A percentile compares a stretch with the other conserved stretches of the same genome.
Conservation (phyloP, 2,888 invertebrate genomes). For the Limnephilus rhombicus region DNA sequence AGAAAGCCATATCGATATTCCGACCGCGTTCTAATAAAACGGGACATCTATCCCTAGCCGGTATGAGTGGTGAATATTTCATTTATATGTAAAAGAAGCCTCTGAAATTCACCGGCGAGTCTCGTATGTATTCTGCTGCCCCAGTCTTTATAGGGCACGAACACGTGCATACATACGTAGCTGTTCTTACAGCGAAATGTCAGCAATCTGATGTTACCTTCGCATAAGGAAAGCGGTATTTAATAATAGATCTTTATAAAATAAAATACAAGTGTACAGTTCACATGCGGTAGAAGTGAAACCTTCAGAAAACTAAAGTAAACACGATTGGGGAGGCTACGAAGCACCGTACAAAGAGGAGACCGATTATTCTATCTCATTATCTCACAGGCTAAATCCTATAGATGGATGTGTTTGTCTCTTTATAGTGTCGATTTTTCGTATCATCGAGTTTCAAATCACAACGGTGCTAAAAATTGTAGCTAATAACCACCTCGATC, state of each 20-base stretch:
- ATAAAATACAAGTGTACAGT: no score
- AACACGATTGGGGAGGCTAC: no score
- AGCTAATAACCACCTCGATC: no score
- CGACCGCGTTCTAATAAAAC: conserved; percentile 24
- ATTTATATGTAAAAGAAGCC: conserved; percentile 55
- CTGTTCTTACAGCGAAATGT: neutral
- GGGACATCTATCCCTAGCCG: conserved; percentile 30
- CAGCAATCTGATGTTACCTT: neutral
- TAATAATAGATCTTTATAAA: neutral
- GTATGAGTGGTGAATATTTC: conserved; percentile 43
- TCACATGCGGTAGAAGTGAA: no score
- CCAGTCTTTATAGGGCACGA: neutral
- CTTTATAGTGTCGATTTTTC: no score
- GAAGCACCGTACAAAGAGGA: no score
- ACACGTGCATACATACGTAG: neutral
- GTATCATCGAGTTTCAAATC: no score
- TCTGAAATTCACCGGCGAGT: conserved; percentile 30
- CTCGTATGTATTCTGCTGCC: conserved; percentile 43
- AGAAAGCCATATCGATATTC: conserved; percentile 28
- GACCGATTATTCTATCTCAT: no score
- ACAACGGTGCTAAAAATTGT: no score
- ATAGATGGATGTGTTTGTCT: no score
- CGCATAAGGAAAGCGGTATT: neutral
- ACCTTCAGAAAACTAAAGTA: no score
- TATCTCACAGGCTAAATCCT: no score